phyloP scores from a whole-genome alignment of 1,140 invertebrate genomes.

The Drosophila eugracilis region DNA sequence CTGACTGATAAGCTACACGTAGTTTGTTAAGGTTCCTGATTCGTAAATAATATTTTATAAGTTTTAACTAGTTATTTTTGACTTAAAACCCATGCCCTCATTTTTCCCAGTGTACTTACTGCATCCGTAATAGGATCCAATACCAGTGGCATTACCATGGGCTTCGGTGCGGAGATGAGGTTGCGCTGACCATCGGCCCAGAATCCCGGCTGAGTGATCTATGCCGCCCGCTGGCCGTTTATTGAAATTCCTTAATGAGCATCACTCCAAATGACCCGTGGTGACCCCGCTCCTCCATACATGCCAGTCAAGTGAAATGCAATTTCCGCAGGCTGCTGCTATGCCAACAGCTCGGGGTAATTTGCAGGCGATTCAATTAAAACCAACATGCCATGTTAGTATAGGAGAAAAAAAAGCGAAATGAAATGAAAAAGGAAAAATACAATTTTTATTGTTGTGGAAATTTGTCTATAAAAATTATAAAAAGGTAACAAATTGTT shows the following conservation, averaged over 20 bases:
- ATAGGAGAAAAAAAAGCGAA: not conserved
- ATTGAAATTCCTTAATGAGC: constrained; percentile 83
- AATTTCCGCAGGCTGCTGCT: constrained; percentile 55
- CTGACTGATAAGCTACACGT: too few relatives aligned
- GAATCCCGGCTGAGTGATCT: constrained; percentile 59
- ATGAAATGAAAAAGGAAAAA: not conserved
- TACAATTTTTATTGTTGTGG: not conserved
- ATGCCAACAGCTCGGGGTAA: constrained; percentile 28
- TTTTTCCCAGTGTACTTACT: not conserved
- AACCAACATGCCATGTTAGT: constrained; percentile 11
- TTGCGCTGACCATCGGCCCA: constrained; percentile 2
- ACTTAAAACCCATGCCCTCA: not conserved
- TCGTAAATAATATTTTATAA: too few relatives aligned
- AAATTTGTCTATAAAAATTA: not conserved
- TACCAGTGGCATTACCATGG: constrained; percentile 32
- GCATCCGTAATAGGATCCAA: constrained; percentile 29
- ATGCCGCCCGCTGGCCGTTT: constrained; percentile 62
- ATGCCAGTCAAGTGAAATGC: constrained; percentile 56
- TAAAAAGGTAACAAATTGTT: too few relatives aligned
- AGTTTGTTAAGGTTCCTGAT: too few relatives aligned
- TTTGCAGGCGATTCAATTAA: constrained; percentile 72
- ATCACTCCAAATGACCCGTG: constrained; percentile 41
- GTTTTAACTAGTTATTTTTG: not conserved
- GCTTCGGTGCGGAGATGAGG: constrained; percentile 15
- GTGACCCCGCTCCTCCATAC: constrained; percentile 8